Evolutionary conservation across 2,797 vertebrate species (phyloP).

Genomic region (Anomalospiza imberbis): DNA sequence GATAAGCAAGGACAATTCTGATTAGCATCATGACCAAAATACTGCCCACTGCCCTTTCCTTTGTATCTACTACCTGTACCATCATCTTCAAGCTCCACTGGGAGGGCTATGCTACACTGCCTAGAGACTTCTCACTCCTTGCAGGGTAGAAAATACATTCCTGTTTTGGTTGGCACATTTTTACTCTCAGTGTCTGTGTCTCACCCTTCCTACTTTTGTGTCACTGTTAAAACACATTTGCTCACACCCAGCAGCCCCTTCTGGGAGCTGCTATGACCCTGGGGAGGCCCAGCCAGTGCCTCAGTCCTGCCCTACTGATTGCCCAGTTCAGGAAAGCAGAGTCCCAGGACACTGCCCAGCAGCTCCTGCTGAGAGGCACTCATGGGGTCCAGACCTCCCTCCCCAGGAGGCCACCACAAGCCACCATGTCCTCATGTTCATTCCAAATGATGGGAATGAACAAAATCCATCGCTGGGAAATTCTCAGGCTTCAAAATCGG

Average conservation of each 20-base stretch:
- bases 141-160: neutral
- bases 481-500: neutral
- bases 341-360: neutral
- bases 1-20: neutral
- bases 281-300: rapidly evolving
- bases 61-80: neutral
- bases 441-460: neutral
- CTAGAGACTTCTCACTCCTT: neutral
- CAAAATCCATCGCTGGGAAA: neutral
- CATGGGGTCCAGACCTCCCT: neutral
- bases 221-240: neutral
- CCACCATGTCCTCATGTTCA: rapidly evolving
- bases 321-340: neutral
- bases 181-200: neutral
- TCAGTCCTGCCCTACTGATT: neutral
- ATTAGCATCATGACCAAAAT: neutral
- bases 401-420: neutral
- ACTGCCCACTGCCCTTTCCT: neutral
- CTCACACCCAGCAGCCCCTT: neutral
- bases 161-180: neutral
- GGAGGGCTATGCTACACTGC: neutral
- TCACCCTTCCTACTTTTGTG: neutral
- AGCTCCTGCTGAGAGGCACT: neutral
- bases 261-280: neutral
- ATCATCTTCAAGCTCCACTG: neutral